Percentiles rank a stretch among this genome's conserved stretches.
Conservation (phyloP, 2,113 vertebrate species). For the Rhombomys opimus region DNA sequence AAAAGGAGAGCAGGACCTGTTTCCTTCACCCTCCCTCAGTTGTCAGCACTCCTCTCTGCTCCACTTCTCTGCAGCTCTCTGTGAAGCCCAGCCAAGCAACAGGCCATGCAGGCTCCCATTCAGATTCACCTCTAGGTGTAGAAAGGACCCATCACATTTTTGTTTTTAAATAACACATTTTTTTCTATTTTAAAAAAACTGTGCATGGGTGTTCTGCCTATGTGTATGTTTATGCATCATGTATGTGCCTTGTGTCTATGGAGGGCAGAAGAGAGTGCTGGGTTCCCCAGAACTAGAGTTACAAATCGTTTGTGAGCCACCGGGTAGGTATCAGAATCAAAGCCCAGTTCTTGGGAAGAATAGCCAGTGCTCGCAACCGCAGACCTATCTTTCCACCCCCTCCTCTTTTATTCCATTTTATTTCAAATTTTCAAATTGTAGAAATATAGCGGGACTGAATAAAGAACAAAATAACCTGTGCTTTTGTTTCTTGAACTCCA, state of each 20-base stretch:
- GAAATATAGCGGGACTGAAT: background rate
- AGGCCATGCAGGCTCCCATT: slow-evolving; percentile 14
- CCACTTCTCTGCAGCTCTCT: slow-evolving; percentile 78
- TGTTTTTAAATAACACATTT: background rate
- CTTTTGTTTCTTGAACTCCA: background rate
- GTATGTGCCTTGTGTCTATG: background rate
- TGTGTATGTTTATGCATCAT: background rate
- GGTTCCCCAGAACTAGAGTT: background rate
- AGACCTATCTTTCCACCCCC: background rate
- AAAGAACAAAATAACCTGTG: slow-evolving; percentile 3
- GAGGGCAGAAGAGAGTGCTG: background rate
- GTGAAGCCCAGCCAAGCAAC: slow-evolving; percentile 72
- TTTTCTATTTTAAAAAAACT: background rate
- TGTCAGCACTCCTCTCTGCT: slow-evolving; percentile 66
- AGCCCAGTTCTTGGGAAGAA: background rate
- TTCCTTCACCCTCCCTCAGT: slow-evolving; percentile 13
- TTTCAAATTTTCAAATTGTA: slow-evolving; percentile 35
- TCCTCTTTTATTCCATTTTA: background rate
- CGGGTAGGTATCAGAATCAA: background rate
- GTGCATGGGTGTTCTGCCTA: background rate
- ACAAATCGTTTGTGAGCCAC: background rate
- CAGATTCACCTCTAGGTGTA: background rate
- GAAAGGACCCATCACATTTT: background rate
- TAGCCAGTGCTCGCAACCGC: too few relatives aligned
- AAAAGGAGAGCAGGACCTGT: background rate